Base-by-base conservation (phyloP, 2,113 vertebrate genomes). In the Lota lota region DNA sequence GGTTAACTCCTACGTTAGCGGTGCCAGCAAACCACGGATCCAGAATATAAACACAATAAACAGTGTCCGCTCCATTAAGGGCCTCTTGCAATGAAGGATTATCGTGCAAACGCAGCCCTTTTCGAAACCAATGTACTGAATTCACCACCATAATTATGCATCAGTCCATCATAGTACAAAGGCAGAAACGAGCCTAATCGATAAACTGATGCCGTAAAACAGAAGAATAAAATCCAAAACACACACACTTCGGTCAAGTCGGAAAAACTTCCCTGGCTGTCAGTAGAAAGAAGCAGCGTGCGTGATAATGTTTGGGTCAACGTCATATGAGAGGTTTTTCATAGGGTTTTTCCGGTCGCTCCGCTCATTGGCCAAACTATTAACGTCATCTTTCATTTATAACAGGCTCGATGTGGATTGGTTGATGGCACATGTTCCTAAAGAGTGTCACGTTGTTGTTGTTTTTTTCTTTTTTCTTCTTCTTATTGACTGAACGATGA, bases 1-100 rank as follows among this genome's bases (percentile, higher is more conserved):
- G 91, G 86, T 98, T 98, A 87, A 99, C 93, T 60, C 97, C 96
- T 22, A 97, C 94, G 1, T 95, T 94, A 17, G 96, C 95, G 5
- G 97, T 95, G 17, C 95, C 95, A 16, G 97, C 96, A 76, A 97
- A 98, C 95, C 97, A 98, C 0, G 97, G 97, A 73, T 98, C 96
- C 68, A 98, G 83, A 77, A 98, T 93, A 84, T 98, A 99, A 81
- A 98, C 94, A 84, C 95, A 99, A 33, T 96, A 95, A 53, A 96
- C 89, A 0, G 94, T 92, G 67, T 92, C 88, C 19, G 95, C 95
- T 66, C 93, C 94, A 17, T 89, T 93, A 51, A 98, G 75, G 20
- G 97, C 95, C 75, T 95, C 95, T 74, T 94, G 94, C 76, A 98
- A 70, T 67, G 95, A 92, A 15, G 95, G 94, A 83, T 98, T 98